Evolutionary conservation across 2,797 vertebrate genomes (phyloP), one percentile per base, ranked within the genome.

Genomic region (Sebastes iracundus): DNA sequence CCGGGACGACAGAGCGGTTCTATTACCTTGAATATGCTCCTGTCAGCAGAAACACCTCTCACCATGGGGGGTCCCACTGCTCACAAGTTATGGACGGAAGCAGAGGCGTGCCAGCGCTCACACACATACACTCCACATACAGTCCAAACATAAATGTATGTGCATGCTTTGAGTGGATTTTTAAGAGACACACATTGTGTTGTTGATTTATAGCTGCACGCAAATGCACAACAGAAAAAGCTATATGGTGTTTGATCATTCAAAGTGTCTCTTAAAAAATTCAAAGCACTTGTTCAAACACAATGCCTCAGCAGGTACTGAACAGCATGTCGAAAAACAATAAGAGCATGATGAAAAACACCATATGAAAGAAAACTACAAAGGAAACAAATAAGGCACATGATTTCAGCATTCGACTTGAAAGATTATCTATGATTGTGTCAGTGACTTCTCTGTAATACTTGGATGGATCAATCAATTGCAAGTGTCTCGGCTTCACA

Each of bases 21-120:
- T 92, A 93, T 94, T 95, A 95, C 90, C 87, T 91, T 85, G 90
- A 94, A 94, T 94, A 93, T 90, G 91, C 88, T 93, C 89, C 90
- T 94, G 93, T 95, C 93, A 95, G 93, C 94, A 93, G 82, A 94
- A 93, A 91, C 90, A 83, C 86, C 81, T 69, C 60, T 68, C 85
- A 38, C 90, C 68, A 13, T 49, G 62, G 85, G 84, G 74, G 88
- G 80, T 83, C 84, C 67, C 70, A 74, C 46, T 53, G 86, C 80
- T 80, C 78, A 77, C 73, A 61, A 22, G 60, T 65, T 71, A 80
- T 79, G 72, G 75, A 84, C 64, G 72, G 52, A 71, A 35, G 53
- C 58, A 46, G 8, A 14, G 23, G 14, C 42, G 55, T 72, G 59
- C 7, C 59, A 23, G n/a, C 6, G 9, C 14, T 35, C 16, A 20